Conservation (phyloP, 2,888 invertebrate genomes). For the Torymus texanus region DNA sequence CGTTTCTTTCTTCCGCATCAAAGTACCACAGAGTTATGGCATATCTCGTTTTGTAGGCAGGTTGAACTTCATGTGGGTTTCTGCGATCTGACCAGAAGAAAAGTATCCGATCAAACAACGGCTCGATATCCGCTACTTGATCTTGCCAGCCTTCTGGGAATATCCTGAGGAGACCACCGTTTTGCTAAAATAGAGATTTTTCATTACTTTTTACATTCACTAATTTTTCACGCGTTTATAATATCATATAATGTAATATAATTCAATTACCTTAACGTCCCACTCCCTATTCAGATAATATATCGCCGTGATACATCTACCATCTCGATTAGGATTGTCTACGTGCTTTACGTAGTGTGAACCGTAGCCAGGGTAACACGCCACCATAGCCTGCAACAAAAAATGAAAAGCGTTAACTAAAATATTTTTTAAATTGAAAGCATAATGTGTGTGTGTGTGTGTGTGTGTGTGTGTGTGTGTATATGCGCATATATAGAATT, state of each 20-base stretch:
- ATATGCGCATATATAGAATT: too few species aligned
- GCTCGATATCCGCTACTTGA: slow-evolving; percentile 92
- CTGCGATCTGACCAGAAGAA: slow-evolving; percentile 99
- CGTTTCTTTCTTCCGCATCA: slow-evolving; percentile 87
- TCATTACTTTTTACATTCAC: too few species aligned
- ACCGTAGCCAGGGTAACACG: slow-evolving; percentile 96
- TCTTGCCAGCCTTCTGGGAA: slow-evolving; percentile 91
- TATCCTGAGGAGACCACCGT: slow-evolving; percentile 93
- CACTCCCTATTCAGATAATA: slow-evolving; percentile 98
- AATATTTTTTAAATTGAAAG: too few species aligned
- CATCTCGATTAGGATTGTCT: slow-evolving; percentile 97
- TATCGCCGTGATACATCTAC: slow-evolving; percentile 97
- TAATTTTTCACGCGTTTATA: too few species aligned
- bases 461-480: too few species aligned
- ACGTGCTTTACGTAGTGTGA: slow-evolving; percentile 98
- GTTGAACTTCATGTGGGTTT: slow-evolving; percentile 98
- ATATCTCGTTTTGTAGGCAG: slow-evolving; percentile 90
- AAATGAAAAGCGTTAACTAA: not conserved
- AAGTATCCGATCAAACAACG: slow-evolving; percentile 92
- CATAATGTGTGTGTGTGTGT: too few species aligned
- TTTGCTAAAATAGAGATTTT: slow-evolving; percentile 67
- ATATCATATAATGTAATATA: not conserved
- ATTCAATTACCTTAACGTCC: slow-evolving; percentile 83
- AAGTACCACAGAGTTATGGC: slow-evolving; percentile 96
- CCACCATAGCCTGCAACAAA: slow-evolving; percentile 94